A percentile compares a stretch with the other conserved stretches of the same genome.
These are phyloP conservation scores for Mus musculus DNA, from an alignment of 2,113 vertebrate genomes.

Conservation along the genomic window GRCm39 chr16:70403501-70404000, in stretches of 20 bases:
- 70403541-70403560: background rate
- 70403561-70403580: background rate
- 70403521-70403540: background rate
- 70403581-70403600: constrained; percentile 12
- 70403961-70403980: constrained; percentile 13
- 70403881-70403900: background rate
- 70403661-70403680: background rate
- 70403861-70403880: background rate
- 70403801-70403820: background rate
- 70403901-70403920: background rate
- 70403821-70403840: background rate
- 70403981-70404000: background rate
- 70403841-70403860: background rate
- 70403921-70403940: background rate
- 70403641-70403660: background rate
- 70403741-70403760: background rate
- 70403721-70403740: background rate
- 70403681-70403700: background rate
- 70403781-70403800: background rate
- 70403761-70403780: background rate
- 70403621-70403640: constrained; percentile 20
- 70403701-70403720: background rate
- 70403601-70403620: constrained; percentile 16
- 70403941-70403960: constrained; percentile 29
- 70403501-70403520: constrained; percentile 26